These are phyloP conservation scores for Apis cerana DNA, from an alignment of 1,140 invertebrate species.

Conservation along the genomic window DNA sequence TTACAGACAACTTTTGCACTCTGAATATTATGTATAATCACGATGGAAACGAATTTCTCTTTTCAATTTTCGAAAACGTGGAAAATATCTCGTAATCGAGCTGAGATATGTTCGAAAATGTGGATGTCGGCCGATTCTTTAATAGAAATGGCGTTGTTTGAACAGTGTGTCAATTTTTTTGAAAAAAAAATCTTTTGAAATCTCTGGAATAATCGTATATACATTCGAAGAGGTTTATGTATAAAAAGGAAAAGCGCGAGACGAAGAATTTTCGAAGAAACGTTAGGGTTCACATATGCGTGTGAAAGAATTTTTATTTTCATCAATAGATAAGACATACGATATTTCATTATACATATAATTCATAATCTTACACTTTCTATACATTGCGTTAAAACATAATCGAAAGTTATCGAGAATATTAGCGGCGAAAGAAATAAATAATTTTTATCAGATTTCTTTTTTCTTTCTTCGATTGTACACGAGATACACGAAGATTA, in stretches of 20 bases:
- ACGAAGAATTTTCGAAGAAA: not conserved
- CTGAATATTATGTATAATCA: constrained; percentile 15
- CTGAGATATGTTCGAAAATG: not conserved
- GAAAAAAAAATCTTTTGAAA: too few species aligned
- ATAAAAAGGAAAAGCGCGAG: not conserved
- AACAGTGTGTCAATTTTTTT: too few species aligned
- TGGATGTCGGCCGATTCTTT: too few species aligned
- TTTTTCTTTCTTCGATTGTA: too few species aligned
- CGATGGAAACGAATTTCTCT: constrained; percentile 28
- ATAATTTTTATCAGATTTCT: not conserved
- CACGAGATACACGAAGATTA: not conserved
- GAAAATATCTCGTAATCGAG: constrained; percentile 15
- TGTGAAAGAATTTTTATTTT: not conserved
- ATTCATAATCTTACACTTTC: not conserved
- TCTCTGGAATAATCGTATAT: too few species aligned
- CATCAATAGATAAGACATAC: not conserved
- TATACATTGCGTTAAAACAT: too few species aligned
- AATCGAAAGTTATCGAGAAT: too few species aligned
- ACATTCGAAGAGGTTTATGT: too few species aligned
- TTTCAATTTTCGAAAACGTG: not conserved
- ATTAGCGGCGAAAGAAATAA: not conserved
- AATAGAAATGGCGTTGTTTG: too few species aligned
- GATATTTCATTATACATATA: not conserved
- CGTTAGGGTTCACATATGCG: not conserved
- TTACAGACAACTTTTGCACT: constrained; percentile 8